Percentiles rank a stretch among this genome's conserved stretches.
phyloP scores from a whole-genome alignment of 2,888 invertebrate genomes.

The Neria commutata region DNA sequence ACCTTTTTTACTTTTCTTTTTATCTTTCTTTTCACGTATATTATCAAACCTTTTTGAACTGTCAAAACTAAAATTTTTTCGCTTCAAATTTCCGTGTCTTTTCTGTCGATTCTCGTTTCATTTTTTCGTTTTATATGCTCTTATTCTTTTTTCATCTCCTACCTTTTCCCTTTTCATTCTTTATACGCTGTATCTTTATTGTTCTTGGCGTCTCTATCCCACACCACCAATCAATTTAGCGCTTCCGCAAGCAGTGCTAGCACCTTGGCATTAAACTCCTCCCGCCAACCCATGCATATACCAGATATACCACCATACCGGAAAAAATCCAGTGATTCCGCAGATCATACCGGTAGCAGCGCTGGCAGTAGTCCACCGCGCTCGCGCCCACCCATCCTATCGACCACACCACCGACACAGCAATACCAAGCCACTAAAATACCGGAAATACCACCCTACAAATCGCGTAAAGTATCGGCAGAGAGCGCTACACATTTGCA shows the following conservation, averaged over 20 bases:
- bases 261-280: conserved; percentile 51
- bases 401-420: conserved; percentile 40
- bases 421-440: conserved; percentile 50
- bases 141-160: too few relatives aligned
- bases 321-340: conserved; percentile 59
- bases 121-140: too few relatives aligned
- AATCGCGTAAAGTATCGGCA: conserved; percentile 65
- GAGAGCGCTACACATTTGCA: conserved; percentile 63
- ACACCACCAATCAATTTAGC: conserved; percentile 35
- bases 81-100: neutral
- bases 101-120: too few relatives aligned
- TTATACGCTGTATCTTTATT: conserved; percentile 26
- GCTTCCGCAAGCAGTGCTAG: conserved; percentile 51
- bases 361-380: conserved; percentile 57
- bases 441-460: conserved; percentile 65
- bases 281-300: conserved; percentile 59
- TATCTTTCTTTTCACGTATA: too few relatives aligned
- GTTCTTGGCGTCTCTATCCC: conserved; percentile 17
- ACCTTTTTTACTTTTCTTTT: conserved; percentile 4
- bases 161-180: conserved; percentile 11
- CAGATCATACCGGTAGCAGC: conserved; percentile 55
- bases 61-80: neutral
- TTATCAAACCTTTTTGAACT: too few relatives aligned
- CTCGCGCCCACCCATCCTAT: conserved; percentile 34
- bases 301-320: conserved; percentile 62